Conservation (phyloP, 2,888 invertebrate genomes). For the Cantharis rufa region DNA sequence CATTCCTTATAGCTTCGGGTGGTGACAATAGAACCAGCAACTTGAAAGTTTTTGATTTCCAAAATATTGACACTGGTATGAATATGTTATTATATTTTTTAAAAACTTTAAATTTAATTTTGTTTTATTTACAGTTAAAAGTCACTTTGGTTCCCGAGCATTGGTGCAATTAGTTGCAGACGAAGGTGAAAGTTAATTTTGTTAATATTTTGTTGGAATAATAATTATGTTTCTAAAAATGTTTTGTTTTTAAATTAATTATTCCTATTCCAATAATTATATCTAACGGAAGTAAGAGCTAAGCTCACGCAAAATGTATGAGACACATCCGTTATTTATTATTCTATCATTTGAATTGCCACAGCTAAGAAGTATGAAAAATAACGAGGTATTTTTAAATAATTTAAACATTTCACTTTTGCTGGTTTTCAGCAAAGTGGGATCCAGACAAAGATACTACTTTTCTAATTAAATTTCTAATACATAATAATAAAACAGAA, state of each 20-base stretch:
- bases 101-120: background rate
- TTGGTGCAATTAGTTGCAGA: conserved; percentile 34
- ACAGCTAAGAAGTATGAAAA: too few relatives aligned
- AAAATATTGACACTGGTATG: conserved; percentile 62
- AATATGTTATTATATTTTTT: background rate
- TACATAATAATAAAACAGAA: too few relatives aligned
- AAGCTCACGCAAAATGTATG: too few relatives aligned
- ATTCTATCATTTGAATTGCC: too few relatives aligned
- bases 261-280: background rate
- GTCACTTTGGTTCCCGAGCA: conserved; percentile 58
- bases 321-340: too few relatives aligned
- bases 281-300: too few relatives aligned
- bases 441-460: too few relatives aligned
- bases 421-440: too few relatives aligned
- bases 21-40: conserved; percentile 82
- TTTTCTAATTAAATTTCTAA: too few relatives aligned
- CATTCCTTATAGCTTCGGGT: conserved; percentile 79
- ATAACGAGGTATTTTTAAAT: too few relatives aligned
- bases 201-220: background rate
- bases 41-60: conserved; percentile 70
- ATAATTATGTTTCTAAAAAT: background rate
- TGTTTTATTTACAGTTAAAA: conserved; percentile 54
- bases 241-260: background rate
- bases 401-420: too few relatives aligned
- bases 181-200: background rate